Evolutionary conservation across 2,113 vertebrate species (phyloP), one percentile per base, ranked within the genome.

Genomic region (Xiphophorus maculatus): DNA sequence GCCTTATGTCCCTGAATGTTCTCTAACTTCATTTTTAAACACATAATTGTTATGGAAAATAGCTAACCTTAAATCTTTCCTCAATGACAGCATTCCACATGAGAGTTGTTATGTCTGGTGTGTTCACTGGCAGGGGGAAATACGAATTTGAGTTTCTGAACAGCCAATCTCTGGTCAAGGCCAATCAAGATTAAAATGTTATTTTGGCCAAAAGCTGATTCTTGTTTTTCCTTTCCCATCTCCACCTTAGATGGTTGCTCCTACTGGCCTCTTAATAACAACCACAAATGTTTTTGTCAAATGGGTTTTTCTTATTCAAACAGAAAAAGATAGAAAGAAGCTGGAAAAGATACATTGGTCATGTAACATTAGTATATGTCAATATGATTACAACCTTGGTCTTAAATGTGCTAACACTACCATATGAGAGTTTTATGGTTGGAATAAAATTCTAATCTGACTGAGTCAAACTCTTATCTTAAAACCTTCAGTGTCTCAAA

Each of bases 341-440:
- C 58, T 60, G 4, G 0, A 5, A 69, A 64, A 72, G 68, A 69
- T 32, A 74, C 51, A 4, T 30, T 2, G 19, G 28, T 76, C 66
- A 76, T 82, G 77, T 88, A 82, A 84, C 63, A 62, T 61, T 37
- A 29, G 71, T 80, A 77, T 71, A 70, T 76, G 71, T 74, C 65
- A 80, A 68, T 75, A 37, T 79, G 27, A 64, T 65, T 73, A 32
- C 60, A 62, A 80, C 51, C 30, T 1, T 10, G 28, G 54, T 11
- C 2, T 28, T 71, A 17, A 64, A 12, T 71, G 29, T 66, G 68
- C 15, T 0, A 29, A 48, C 8, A 2, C 67, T 40, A 65, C 28
- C 13, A 63, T 58, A 40, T 69, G 61, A 71, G 14, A 19, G 29
- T 72, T 69, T 29, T 29, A 44, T 5, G 17, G 48, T 54, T 25